Percentiles rank a stretch among this genome's conserved stretches.
phyloP scores from a whole-genome alignment of 1,140 invertebrate species.

The Philotrypesis tridentata region DNA sequence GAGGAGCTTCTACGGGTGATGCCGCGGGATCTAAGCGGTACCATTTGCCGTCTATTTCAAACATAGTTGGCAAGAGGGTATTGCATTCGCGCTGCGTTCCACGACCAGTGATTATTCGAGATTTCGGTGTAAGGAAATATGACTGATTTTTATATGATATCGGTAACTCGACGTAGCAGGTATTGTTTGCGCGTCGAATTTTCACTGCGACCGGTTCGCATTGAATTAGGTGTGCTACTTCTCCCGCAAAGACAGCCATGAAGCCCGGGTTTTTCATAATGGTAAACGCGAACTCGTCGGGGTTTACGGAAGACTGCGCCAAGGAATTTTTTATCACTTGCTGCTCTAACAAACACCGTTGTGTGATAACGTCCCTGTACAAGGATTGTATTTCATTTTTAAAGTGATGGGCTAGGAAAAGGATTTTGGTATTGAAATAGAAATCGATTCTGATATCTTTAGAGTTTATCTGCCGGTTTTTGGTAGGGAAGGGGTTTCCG shows the following conservation, averaged over 20 bases:
- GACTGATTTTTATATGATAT: constrained; percentile 38
- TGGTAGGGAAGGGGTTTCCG: not conserved
- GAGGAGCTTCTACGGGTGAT: not conserved
- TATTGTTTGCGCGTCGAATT: constrained; percentile 9
- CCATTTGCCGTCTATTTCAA: not conserved
- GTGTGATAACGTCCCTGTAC: constrained; percentile 44
- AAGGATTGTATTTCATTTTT: constrained; percentile 32
- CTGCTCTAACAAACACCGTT: constrained; percentile 51
- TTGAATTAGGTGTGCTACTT: constrained; percentile 54
- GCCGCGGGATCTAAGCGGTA: not conserved
- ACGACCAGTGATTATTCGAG: constrained; percentile 34
- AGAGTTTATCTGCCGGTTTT: not conserved
- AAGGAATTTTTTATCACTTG: constrained; percentile 48
- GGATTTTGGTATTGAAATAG: constrained; percentile 54
- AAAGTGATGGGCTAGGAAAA: constrained; percentile 50
- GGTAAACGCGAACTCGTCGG: constrained; percentile 53
- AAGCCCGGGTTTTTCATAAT: constrained; percentile 54
- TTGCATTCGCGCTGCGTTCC: constrained; percentile 45
- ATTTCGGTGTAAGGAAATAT: constrained; percentile 46
- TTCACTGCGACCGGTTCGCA: constrained; percentile 50
- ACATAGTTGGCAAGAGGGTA: not conserved
- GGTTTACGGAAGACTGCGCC: constrained; percentile 30
- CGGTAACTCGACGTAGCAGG: constrained; percentile 47
- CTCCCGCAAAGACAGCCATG: constrained; percentile 53
- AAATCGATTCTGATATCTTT: not conserved